Base-by-base conservation (phyloP, 1,140 invertebrate species). In the Centruroides sculpturatus region DNA sequence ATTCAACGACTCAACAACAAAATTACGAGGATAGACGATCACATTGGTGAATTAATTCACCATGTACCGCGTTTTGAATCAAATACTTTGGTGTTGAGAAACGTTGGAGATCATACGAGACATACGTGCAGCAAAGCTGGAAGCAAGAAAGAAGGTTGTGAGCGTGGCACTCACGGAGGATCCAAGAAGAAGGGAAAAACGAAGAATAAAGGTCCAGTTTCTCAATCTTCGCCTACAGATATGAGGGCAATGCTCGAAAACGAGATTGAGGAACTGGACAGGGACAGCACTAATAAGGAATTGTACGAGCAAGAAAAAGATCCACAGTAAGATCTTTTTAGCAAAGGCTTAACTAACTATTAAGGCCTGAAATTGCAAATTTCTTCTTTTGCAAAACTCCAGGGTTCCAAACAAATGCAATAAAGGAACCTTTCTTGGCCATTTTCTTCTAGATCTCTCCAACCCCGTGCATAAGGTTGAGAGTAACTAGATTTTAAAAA, bases 1-100 rank as follows among this genome's bases (percentile, higher is more conserved):
- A 83, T 92, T 56, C 87, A 91, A 70, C 78, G 83, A 59, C 78
- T 92, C 62, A 87, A 86, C 70, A 85, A 87, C 70, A 85, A 87
- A 67, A 82, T 92, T 65, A 82, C 81, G 10, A 79, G 85, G 66
- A 83, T 92, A 67, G 89, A 92, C 69, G 87, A 90, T 64, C 79
- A 90, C 74, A 76, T 92, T 48, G 77, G 79, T 11, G 83, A 85
- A 55, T 58, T 65, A 35, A 50, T 65, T 46, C 60, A 61, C 51
- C 62, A 62, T 47, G 57, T 65, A 56, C 59, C 62, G 49, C 49
- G 59, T 35, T 13, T 59, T 34, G 55, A 48, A 53, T 41, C 47
- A 11, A 57, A 50, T 10, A 47, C 54, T 49, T 55, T 60, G 11
- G 49, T 55, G 13, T 46, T 51, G 13, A 23, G 64, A 34, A 61